These are phyloP conservation scores for Calypte anna DNA, from an alignment of 2,113 vertebrate genomes.

Conservation along the genomic window DNA sequence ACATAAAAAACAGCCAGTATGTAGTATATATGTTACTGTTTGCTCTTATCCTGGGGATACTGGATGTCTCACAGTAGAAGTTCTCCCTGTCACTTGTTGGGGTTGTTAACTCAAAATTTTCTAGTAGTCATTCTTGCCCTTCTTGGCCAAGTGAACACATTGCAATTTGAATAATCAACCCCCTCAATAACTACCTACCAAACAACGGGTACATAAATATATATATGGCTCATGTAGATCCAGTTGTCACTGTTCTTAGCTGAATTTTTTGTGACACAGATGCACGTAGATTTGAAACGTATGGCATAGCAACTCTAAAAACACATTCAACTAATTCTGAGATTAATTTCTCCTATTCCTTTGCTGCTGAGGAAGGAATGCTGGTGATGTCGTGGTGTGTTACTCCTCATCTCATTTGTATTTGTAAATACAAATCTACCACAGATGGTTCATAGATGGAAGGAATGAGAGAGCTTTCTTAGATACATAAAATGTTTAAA, in stretches of 20 bases:
- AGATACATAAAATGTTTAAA: constrained; percentile 44
- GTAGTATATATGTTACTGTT: not conserved
- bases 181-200: not conserved
- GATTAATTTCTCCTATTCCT: constrained; percentile 40
- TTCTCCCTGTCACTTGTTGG: not conserved
- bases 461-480: constrained; percentile 50
- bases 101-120: not conserved
- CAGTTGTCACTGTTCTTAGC: not conserved
- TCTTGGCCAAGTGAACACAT: not conserved
- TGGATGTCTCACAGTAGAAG: not conserved
- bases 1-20: not conserved
- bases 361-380: constrained; percentile 25
- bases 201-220: not conserved
- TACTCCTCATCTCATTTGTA: constrained; percentile 28
- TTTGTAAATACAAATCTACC: constrained; percentile 38
- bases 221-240: not conserved
- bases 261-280: not conserved
- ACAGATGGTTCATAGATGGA: constrained; percentile 36
- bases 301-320: not conserved
- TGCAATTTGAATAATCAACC: not conserved
- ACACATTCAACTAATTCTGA: not conserved
- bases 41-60: not conserved
- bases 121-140: not conserved
- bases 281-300: not conserved
- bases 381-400: not conserved